Base-by-base conservation (phyloP, 2,113 vertebrate genomes). In the Progne subis region DNA sequence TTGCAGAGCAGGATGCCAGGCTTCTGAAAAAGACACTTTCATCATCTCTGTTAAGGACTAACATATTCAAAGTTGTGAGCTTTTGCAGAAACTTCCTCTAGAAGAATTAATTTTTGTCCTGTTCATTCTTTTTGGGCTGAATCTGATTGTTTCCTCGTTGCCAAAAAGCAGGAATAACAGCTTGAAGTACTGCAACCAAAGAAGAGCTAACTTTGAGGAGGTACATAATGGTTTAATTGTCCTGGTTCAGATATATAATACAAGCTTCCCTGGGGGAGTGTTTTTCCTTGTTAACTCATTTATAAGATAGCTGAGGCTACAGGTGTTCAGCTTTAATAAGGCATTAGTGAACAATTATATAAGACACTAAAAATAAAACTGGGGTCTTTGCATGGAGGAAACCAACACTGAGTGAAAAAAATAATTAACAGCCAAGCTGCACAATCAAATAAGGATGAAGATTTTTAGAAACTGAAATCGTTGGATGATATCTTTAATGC, bases 301-400 rank as follows among this genome's bases (percentile, higher is more conserved):
- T 92, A 79, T 78, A 85, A 87, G 89, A 55, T 91, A 93, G 78
- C 85, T 59, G 47, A 92, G 94, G 50, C 93, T 95, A 96, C 88
- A 94, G 87, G 85, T 97, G 96, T 95, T 94, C 91, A 75, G 67
- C 79, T 93, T 92, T 95, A 96, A 93, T 96, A 94, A 92, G 82
- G 55, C 90, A 94, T 93, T 90, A 92, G 90, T 83, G 85, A 93
- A 77, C 85, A 85, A 82, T 97, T 95, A 92, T 77, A 18, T 63
- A 90, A 91, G 70, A 76, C 63, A 47, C 84, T 95, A 93, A 92
- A 96, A 92, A 92, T 92, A 85, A 82, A 89, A 55, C 50, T 43
- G 4, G 25, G 92, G 29, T 57, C 84, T 86, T 92, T 92, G 64
- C 59, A 56, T 24, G 75, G 71, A 80, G 87, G 75, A 95, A 91